phyloP scores from a whole-genome alignment of 2,888 invertebrate genomes.

The Rhingia campestris region DNA sequence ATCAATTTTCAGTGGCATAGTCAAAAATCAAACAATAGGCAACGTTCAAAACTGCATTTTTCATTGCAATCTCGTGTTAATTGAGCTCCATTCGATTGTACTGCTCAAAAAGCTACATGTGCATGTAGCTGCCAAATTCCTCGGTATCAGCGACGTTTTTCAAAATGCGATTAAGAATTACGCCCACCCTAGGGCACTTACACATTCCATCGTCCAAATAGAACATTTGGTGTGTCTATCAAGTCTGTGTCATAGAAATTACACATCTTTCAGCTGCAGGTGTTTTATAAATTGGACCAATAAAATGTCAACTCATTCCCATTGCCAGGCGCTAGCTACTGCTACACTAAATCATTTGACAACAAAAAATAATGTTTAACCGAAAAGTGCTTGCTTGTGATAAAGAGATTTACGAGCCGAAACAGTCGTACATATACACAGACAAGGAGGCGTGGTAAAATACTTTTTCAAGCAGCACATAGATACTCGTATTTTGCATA shows the following conservation, averaged over 20 bases:
- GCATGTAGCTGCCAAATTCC: too few relatives aligned
- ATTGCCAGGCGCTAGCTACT: constrained; percentile 15
- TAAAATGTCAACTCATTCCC: constrained; percentile 51
- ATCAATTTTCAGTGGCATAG: too few relatives aligned
- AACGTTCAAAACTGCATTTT: too few relatives aligned
- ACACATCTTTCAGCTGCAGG: constrained; percentile 49
- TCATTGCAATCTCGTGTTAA: too few relatives aligned
- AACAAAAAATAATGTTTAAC: constrained; percentile 16
- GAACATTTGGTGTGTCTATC: constrained; percentile 46
- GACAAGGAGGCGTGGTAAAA: constrained; percentile 20
- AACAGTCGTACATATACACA: neutral
- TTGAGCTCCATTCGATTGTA: too few relatives aligned
- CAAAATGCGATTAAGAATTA: too few relatives aligned
- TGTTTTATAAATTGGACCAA: constrained; percentile 62
- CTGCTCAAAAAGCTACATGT: too few relatives aligned
- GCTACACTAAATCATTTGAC: constrained; percentile 44
- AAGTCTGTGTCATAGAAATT: neutral
- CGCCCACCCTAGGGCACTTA: neutral
- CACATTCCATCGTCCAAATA: constrained; percentile 35
- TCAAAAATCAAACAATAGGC: too few relatives aligned
- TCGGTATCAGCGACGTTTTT: too few relatives aligned
- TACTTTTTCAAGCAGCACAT: neutral
- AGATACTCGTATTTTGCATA: constrained; percentile 4
- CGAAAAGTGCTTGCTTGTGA: constrained; percentile 33
- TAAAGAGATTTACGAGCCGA: constrained; percentile 44